Base-by-base conservation (phyloP, 2,797 vertebrate genomes). In the Amniataba percoides region DNA sequence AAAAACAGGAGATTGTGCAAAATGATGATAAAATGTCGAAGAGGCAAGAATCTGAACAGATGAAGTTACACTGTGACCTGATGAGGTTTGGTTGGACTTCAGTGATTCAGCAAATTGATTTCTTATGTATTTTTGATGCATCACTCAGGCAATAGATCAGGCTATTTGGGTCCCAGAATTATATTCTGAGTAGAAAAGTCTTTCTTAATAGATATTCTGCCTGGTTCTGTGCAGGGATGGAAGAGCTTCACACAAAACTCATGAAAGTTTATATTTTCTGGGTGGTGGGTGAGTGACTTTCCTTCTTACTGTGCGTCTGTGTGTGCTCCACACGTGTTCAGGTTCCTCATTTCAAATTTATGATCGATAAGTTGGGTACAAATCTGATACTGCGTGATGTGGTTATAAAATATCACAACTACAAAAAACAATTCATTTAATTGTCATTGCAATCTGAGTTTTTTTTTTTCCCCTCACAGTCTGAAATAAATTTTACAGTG, bases 1-100 rank as follows among this genome's bases (percentile, higher is more conserved):
- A 84, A 78, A 87, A 88, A 43, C 34, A 74, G 21, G 49, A 42
- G 52, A 71, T 71, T 64, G 55, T 12, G 19, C 69, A 77, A 78
- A 81, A 74, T 51, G 5, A 40, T 36, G 62, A 67, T 14, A 66
- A 73, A 62, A 27, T 55, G 42, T 15, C 67, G 27, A 56, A 52
- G 56, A 77, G 57, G 45, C 25, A 23, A 7, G 25, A 36, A 31
- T 31, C 27, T 31, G 27, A 31, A 31, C 27, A 31, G 27, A 31
- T 31, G 27, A 31, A 31, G 25, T 34, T 56, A 13, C 34, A 56
- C 40, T 31, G 39, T 31, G 27, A 31, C 27, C 27, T 62, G 46
- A 63, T 63, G 21, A 56, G 53, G 9, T 71, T 13, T 55, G 15
- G 27, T 3, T 31, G 27, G 27, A 65, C 55, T 3, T 39, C 2